A percentile compares a stretch with the other conserved stretches of the same genome.
phyloP scores from a whole-genome alignment of 2,797 vertebrate genomes.

The Aphelocoma californica region DNA sequence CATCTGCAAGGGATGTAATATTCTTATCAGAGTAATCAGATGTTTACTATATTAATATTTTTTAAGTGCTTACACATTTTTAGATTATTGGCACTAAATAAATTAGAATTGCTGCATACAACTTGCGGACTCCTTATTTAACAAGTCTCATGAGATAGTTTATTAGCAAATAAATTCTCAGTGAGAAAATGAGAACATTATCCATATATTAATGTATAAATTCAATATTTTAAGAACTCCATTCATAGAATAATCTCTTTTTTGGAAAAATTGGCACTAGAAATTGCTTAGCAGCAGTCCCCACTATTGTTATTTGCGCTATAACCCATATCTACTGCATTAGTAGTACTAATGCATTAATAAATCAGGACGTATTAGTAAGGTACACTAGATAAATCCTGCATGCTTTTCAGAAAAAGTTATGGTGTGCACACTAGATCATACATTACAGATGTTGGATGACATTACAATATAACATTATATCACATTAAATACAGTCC shows the following conservation, averaged over 20 bases:
- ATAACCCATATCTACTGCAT: background rate
- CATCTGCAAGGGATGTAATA: background rate
- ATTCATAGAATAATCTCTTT: background rate
- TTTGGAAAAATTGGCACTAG: background rate
- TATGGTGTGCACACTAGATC: background rate
- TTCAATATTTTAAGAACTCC: background rate
- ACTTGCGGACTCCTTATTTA: background rate
- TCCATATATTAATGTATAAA: background rate
- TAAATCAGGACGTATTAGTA: background rate
- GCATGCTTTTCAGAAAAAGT: background rate
- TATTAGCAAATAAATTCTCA: background rate
- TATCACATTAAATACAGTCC: background rate
- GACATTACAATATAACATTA: background rate
- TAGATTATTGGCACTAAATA: background rate
- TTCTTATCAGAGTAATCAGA: background rate
- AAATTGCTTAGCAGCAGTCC: background rate
- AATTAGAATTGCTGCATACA: background rate
- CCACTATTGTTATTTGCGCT: background rate
- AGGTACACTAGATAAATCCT: background rate
- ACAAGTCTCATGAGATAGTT: background rate
- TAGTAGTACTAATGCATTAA: background rate
- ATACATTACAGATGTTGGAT: background rate
- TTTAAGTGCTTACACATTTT: background rate
- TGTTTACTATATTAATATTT: background rate
- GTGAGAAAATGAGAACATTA: background rate